Evolutionary conservation across 2,113 vertebrate species (phyloP).

Genomic region (Hoplias malabaricus): DNA sequence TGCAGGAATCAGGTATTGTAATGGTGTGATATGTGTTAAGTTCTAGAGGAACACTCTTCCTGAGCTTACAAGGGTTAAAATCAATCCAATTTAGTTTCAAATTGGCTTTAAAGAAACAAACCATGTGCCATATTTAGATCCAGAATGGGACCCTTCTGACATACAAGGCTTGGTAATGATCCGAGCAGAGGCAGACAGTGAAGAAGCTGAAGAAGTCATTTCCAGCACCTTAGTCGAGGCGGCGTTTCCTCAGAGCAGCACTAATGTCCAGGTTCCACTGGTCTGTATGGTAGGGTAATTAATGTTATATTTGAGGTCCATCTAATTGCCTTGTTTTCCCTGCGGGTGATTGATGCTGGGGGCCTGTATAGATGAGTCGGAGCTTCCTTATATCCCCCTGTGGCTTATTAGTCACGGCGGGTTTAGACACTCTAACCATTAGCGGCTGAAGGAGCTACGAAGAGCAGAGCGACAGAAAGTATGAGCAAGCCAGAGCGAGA

Average conservation of each 20-base stretch:
- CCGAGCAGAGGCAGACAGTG: neutral
- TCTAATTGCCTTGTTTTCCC: constrained; percentile 58
- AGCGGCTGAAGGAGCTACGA: constrained; percentile 55
- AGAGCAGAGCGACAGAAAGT: constrained; percentile 64
- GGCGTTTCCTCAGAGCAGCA: neutral
- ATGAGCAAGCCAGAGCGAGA: no score
- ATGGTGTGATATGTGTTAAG: no score
- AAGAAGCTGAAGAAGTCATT: neutral
- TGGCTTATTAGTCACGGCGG: constrained; percentile 67
- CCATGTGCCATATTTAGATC: neutral
- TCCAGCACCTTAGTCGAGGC: neutral
- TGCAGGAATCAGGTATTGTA: no score
- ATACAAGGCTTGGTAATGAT: neutral
- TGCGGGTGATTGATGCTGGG: constrained; percentile 58
- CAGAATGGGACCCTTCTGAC: neutral
- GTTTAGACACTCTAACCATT: constrained; percentile 63
- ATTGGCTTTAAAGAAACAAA: neutral
- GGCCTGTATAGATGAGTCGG: constrained; percentile 61
- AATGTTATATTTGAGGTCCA: constrained; percentile 43
- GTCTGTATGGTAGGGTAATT: constrained; percentile 21
- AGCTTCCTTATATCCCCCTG: constrained; percentile 45
- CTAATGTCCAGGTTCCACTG: constrained; percentile 10
- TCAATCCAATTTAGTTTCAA: no score
- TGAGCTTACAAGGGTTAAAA: no score
- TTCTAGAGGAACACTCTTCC: no score